These are phyloP conservation scores for Cynopterus sphinx DNA, from an alignment of 2,797 vertebrate genomes.

Conservation along the genomic window DNA sequence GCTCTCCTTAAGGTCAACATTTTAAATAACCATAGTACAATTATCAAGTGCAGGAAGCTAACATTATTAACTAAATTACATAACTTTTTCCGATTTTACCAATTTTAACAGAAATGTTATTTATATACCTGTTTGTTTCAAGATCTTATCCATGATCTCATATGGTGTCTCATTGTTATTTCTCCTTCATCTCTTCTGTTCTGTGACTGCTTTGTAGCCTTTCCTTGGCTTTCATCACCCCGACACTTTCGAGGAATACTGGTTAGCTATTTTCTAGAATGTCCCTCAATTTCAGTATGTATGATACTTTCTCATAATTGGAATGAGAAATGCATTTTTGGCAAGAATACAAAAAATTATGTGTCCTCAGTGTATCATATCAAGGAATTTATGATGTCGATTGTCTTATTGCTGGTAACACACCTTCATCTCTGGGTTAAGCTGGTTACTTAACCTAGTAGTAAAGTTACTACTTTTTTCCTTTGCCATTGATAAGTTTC, in stretches of 20 bases:
- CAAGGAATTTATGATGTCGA: background rate
- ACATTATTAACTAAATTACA: background rate
- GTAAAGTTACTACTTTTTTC: background rate
- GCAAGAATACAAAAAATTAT: background rate
- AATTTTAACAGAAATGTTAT: background rate
- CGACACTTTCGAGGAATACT: background rate
- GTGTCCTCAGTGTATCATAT: background rate
- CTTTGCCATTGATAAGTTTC: background rate
- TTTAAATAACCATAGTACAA: background rate
- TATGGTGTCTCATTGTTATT: background rate
- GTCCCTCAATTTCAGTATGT: background rate
- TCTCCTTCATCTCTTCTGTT: background rate
- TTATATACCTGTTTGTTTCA: background rate
- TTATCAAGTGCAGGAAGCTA: background rate
- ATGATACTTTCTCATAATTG: background rate
- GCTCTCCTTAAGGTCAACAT: background rate
- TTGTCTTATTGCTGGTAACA: background rate
- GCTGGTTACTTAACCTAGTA: too few relatives aligned
- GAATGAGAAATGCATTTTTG: background rate
- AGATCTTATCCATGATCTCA: background rate
- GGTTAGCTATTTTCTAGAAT: background rate
- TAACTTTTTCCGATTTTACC: background rate
- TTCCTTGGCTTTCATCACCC: background rate
- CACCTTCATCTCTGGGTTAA: background rate
- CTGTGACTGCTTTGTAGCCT: background rate